A percentile compares a stretch with the other conserved stretches of the same genome.
Evolutionary conservation across 2,888 invertebrate species (phyloP).

Genomic region (Chymomyza procnemis): DNA sequence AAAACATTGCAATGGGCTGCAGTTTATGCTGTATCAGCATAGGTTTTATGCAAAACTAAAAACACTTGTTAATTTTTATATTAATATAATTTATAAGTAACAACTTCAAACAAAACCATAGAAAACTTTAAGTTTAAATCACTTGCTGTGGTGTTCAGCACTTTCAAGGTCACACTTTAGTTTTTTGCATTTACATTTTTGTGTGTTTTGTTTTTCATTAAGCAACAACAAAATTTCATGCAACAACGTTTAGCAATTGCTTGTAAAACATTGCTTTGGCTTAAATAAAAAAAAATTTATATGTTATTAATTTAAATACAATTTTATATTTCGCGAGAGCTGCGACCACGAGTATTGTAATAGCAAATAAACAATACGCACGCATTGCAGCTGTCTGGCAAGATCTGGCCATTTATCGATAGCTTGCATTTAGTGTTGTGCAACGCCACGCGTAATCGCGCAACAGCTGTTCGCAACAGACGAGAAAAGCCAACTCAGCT

Average conservation of each 20-base stretch:
- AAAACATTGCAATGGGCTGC: not conserved
- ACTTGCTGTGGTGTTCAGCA: not conserved
- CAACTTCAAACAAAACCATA: not conserved
- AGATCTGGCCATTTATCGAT: not conserved
- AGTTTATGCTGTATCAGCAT: slow-evolving; percentile 15
- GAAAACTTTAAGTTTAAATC: slow-evolving; percentile 12
- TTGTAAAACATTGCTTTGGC: not conserved
- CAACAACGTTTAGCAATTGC: not conserved
- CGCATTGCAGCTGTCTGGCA: not conserved
- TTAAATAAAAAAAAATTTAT: not conserved
- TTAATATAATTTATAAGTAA: not conserved
- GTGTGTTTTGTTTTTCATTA: not conserved
- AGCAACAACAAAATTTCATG: not conserved
- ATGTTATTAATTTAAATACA: not conserved
- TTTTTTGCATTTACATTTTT: not conserved
- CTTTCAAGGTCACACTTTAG: slow-evolving; percentile 30
- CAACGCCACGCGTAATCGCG: not conserved
- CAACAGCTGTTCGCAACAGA: slow-evolving; percentile 42
- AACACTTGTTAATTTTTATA: not conserved
- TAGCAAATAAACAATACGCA: not conserved
- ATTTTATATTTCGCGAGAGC: not conserved
- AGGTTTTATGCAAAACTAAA: not conserved
- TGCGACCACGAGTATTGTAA: not conserved
- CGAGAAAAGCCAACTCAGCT: slow-evolving; percentile 71
- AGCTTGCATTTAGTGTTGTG: not conserved